Evolutionary conservation across 2,888 invertebrate genomes (phyloP).

Genomic region (Drosophila dives): DNA sequence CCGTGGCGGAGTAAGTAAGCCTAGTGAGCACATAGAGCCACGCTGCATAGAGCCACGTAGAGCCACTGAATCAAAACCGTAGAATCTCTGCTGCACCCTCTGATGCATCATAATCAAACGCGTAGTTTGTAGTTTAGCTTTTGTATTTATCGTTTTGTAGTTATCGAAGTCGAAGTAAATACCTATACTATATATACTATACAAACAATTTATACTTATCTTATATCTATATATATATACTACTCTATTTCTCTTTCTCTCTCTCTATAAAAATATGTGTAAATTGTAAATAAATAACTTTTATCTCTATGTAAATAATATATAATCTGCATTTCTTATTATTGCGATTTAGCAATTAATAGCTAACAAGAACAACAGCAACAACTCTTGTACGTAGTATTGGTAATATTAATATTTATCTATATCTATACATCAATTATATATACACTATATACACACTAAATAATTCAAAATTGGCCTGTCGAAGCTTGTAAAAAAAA

Average conservation of each 20-base stretch:
- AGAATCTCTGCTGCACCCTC: slow-evolving; percentile 59
- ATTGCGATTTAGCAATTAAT: slow-evolving; percentile 43
- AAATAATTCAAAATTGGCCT: slow-evolving; percentile 1
- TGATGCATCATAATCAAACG: slow-evolving; percentile 25
- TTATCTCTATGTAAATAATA: slow-evolving; percentile 68
- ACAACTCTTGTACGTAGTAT: slow-evolving; percentile 68
- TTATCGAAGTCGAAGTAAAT: slow-evolving; percentile 20
- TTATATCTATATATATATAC: slow-evolving; percentile 42
- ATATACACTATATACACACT: slow-evolving; percentile 1
- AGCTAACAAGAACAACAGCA: slow-evolving; percentile 65
- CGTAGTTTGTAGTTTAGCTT: slow-evolving; percentile 56
- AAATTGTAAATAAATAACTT: slow-evolving; percentile 73
- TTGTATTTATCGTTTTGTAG: slow-evolving; percentile 49
- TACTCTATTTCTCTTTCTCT: slow-evolving; percentile 49
- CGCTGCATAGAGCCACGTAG: slow-evolving; percentile 58
- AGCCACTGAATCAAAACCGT: slow-evolving; percentile 49
- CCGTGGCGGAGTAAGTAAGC: slow-evolving; percentile 73
- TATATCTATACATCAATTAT: slow-evolving; percentile 4
- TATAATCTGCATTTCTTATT: slow-evolving; percentile 67
- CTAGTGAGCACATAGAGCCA: slow-evolving; percentile 42
- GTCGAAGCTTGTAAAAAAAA: slow-evolving; percentile 16
- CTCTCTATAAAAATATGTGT: slow-evolving; percentile 41
- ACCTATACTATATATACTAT: slow-evolving; percentile 17
- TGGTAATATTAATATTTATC: slow-evolving; percentile 53
- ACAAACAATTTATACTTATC: slow-evolving; percentile 26